These are phyloP conservation scores for Rattus norvegicus DNA, from an alignment of 2,113 vertebrate species.

Conservation along the genomic window GRCr8 NC_086039.1:140503501-140504000, in stretches of 20 bases:
- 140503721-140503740: not conserved
- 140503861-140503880: not conserved
- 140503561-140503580: not conserved
- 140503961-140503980: not conserved
- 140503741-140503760: not conserved
- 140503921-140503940: not conserved
- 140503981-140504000: not conserved
- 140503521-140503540: not conserved
- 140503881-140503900: not conserved
- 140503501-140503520: not conserved
- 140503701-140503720: not conserved
- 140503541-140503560: not conserved
- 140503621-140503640: not conserved
- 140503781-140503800: not conserved
- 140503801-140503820: constrained; percentile 13
- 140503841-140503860: not conserved
- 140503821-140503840: not conserved
- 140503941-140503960: not conserved
- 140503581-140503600: not conserved
- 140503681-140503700: not conserved
- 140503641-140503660: not conserved
- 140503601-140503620: not conserved
- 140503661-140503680: not conserved
- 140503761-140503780: not conserved
- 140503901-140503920: not conserved